Evolutionary conservation across 64 coral and sea anemone species (phyloP).

Genomic region (Trachythela sp.): DNA sequence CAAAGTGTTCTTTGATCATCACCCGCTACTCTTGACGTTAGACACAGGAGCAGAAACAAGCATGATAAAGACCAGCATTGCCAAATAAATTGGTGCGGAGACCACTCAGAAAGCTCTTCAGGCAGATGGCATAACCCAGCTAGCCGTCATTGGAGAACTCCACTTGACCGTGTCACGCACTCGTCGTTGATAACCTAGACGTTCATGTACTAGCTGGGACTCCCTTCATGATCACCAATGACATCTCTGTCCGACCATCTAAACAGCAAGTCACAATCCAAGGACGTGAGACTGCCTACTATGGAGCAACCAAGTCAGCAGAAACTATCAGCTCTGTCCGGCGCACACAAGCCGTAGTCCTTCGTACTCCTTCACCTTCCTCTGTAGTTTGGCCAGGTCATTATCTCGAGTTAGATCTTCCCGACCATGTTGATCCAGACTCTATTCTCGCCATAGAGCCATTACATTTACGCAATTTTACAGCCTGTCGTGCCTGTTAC

Average conservation of each 20-base stretch:
- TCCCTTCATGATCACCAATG: conserved; percentile 26
- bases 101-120: conserved; percentile 9
- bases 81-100: no score
- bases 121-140: conserved; percentile 18
- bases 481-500: no score
- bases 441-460: not conserved
- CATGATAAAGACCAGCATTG: no score
- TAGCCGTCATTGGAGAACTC: conserved; percentile 23
- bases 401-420: not conserved
- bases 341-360: not conserved
- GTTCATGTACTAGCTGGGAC: conserved; percentile 38
- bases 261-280: not conserved
- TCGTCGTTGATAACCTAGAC: conserved; percentile 31
- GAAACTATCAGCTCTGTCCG: not conserved
- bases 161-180: conserved; percentile 7
- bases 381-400: not conserved
- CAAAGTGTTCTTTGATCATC: no score
- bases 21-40: no score
- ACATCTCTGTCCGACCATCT: not conserved
- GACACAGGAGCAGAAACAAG: no score
- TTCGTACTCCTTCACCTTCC: not conserved
- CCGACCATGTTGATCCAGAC: not conserved
- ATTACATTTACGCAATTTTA: no score
- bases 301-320: not conserved
- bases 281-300: not conserved